Base-by-base conservation (phyloP, 2,888 invertebrate genomes). In the Hyposoter didymator region DNA sequence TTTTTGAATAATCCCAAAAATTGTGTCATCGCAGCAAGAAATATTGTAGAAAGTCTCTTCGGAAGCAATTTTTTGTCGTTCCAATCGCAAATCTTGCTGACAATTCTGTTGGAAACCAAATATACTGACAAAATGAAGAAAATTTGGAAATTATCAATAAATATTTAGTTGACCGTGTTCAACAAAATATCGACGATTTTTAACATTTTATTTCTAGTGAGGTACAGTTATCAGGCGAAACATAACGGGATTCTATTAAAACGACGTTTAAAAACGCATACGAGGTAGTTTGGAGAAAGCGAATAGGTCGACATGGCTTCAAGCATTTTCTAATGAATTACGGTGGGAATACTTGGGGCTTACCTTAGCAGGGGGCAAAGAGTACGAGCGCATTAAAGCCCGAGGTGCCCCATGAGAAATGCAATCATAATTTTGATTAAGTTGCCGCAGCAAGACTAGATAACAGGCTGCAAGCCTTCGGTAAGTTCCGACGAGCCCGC, bases 361-460 rank as follows among this genome's bases (percentile, higher is more conserved):
- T 62, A 32, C 47, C 28, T 19, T 8, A 22, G 43, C 12, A 47
- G 74, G 70, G 55, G 52, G 66, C 43, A 59, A n/a, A 80, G 84
- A 84, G 81, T 78, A 84, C 84, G 81, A 78, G 78, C 79, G 45
- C 84, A 84, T 84, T 84, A 84, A 78, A 66, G 81, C 81, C 78
- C 78, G 78, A 78, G 86, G 78, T 84, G 45, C 78, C 85, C 78
- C 78, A 78, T 86, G 86, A 84, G 86, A 86, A 84, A 86, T 84
- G 86, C 81, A 84, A 84, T 84, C 86, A 81, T 86, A 86, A 86
- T 86, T 86, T 84, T 81, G 86, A 86, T 86, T 81, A 84, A 86
- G 84, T 80, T 84, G 84, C 84, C 64, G 69, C 81, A 78, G 69
- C 84, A 74, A 47, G 69, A 86, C 81, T 81, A 78, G 74, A 81